These are phyloP conservation scores for Drosophila lacicola DNA, from an alignment of 2,888 invertebrate genomes.

Conservation along the genomic window DNA sequence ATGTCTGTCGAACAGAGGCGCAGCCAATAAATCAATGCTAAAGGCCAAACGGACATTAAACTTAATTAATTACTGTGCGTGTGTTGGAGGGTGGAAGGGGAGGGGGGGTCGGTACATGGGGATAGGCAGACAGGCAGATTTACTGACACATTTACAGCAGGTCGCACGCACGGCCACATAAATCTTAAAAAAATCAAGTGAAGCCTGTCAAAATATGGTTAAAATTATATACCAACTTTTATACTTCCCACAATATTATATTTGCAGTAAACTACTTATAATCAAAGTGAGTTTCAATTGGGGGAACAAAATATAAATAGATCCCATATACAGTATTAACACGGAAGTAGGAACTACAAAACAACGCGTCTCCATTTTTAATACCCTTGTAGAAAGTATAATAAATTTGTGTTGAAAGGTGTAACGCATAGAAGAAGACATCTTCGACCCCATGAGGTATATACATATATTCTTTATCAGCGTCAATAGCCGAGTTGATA, in stretches of 20 bases:
- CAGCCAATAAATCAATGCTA: constrained; percentile 72
- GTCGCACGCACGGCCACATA: constrained; percentile 35
- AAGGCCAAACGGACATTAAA: constrained; percentile 62
- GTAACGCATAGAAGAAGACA: no score
- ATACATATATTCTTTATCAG: no score
- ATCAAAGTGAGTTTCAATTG: background rate
- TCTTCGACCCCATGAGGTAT: no score
- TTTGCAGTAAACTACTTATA: background rate
- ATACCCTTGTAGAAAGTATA: no score
- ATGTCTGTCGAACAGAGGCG: constrained; percentile 25
- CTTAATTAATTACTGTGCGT: constrained; percentile 63
- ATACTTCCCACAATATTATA: no score
- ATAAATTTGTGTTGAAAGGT: no score
- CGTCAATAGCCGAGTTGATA: no score
- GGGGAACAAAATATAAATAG: no score
- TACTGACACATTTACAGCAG: constrained; percentile 4
- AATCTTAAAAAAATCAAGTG: constrained; percentile 33
- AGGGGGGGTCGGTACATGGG: background rate
- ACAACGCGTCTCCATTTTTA: no score
- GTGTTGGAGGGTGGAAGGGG: constrained; percentile 5
- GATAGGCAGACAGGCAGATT: constrained; percentile 12
- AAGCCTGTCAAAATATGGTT: constrained; percentile 2
- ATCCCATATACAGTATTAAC: no score
- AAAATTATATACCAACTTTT: background rate
- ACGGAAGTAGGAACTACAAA: no score